Base-by-base conservation (phyloP, 2,797 vertebrate genomes). In the Squalus acanthias region DNA sequence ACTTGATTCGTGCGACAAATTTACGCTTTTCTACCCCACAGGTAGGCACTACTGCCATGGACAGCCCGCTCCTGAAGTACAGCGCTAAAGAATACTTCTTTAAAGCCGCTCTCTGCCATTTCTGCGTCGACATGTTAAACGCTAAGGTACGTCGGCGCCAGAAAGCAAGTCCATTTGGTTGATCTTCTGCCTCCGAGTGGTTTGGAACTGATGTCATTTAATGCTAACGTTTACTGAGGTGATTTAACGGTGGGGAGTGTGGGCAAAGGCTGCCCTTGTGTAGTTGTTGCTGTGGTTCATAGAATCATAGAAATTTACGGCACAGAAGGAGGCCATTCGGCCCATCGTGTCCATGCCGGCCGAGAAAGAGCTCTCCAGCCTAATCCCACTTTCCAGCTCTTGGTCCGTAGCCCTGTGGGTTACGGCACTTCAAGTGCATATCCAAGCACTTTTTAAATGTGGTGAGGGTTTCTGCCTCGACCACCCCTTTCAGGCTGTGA, bases 71-170 rank as follows among this genome's bases (percentile, higher is more conserved):
- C n/a, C 98, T 99, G 96, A 99, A 99, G 96, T 99, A 99, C 97
- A 99, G 99, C 46, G 98, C 99, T 96, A 99, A 99, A 97, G 99
- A 99, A 96, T 98, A 99, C 97, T 99, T 99, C 98, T 99, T 99
- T 97, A 99, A 99, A 97, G 99, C 99, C 0, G 98, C 98, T 0
- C 98, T 99, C 15, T 99, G 99, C 97, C 99, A 99, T 97, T 99
- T 99, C 98, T 99, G 99, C 96, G 98, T 99, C 0, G 99, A 99
- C 97, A 98, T 98, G 98, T 98, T 99, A 96, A 99, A 99, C 0
- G 99, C 99, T 87, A 99, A 99, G 98, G 99, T 99, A 96, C 97
- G 96, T 7, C 0, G 46, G 50, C 72, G 1, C 82, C 39, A n/a
- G 20, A 95, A 24, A 50, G 20, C 79, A 39, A 46, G 5, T 72